Evolutionary conservation across 2,888 invertebrate species (phyloP), one percentile per base, ranked within the genome.

Genomic region (Coelinius sp.): DNA sequence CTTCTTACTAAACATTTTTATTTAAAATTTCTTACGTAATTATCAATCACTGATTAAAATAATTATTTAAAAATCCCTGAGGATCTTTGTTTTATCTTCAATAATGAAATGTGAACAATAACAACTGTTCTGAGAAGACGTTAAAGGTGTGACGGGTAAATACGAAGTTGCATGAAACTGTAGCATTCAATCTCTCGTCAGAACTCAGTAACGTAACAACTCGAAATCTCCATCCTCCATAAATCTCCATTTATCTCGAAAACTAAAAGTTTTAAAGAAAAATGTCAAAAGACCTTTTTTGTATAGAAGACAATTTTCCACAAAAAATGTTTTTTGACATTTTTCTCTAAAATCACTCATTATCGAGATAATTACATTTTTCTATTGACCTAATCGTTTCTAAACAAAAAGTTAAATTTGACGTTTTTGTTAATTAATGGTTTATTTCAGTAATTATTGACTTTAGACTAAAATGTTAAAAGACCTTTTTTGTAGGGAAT

Each of bases 1-100:
- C 73, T 84, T 87, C 72, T 80, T 84, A 5, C 81, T 77, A 65
- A 86, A 86, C 86, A 86, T 86, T 65, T 71, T 70, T 17, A 24
- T 24, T 53, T 53, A 53, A 10, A 17, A 24, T 49, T n/a, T n/a
- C 31, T 49, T 59, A 31, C 31, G 25, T 12, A 64, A 24, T 44
- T 44, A 52, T 41, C 12, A 31, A n/a, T n/a, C n/a, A n/a, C n/a
- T 31, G 8, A 17, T 25, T 46, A 17, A 5, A 10, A 52, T 10
- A 22, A 46, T n/a, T 8, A 8, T 41, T 44, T 41, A 14, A 14
- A 17, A 14, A 5, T 22, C n/a, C 20, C 31, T 56, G 31, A n/a
- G 56, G 27, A 31, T 31, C 49, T 49, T 27, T 27, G 4, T n/a
- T 46, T 14, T 27, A 14, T 56, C 20, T 53, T 27, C 27, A 25